A percentile compares a stretch with the other conserved stretches of the same genome.
Conservation (phyloP, 2,113 vertebrate genomes). For the Piprites chloris region DNA sequence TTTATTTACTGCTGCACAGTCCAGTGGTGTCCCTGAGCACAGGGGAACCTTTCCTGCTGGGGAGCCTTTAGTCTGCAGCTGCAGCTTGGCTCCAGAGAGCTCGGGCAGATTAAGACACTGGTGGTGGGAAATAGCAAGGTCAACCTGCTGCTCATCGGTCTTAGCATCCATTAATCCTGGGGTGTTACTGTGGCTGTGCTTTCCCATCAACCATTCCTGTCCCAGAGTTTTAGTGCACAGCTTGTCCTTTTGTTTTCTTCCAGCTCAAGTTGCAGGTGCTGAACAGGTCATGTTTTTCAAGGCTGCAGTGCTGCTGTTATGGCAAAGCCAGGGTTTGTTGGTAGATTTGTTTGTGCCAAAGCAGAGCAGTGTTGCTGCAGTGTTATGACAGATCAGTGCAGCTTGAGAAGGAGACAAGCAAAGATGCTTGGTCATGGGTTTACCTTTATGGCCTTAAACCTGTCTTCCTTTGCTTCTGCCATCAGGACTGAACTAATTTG, state of each 20-base stretch:
- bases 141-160: not conserved
- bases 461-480: not conserved
- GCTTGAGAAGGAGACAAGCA: not conserved
- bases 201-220: not conserved
- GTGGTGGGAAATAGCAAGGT: constrained; percentile 12
- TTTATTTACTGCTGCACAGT: not conserved
- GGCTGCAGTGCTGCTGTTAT: not conserved
- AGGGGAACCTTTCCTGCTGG: not conserved
- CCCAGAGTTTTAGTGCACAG: not conserved
- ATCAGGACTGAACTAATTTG: not conserved
- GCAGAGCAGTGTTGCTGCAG: not conserved
- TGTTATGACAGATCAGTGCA: not conserved
- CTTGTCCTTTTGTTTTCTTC: constrained; percentile 26
- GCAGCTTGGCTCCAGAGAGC: not conserved
- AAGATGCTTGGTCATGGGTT: not conserved
- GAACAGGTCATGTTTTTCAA: not conserved
- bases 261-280: constrained; percentile 4
- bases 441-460: not conserved
- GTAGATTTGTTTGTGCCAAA: not conserved
- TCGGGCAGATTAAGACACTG: not conserved
- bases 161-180: not conserved
- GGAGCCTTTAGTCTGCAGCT: not conserved
- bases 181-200: not conserved
- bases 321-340: not conserved
- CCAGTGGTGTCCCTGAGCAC: not conserved